Percentiles rank a stretch among this genome's conserved stretches.
Evolutionary conservation across 2,113 vertebrate species (phyloP).

Genomic region (Nipponia nippon): DNA sequence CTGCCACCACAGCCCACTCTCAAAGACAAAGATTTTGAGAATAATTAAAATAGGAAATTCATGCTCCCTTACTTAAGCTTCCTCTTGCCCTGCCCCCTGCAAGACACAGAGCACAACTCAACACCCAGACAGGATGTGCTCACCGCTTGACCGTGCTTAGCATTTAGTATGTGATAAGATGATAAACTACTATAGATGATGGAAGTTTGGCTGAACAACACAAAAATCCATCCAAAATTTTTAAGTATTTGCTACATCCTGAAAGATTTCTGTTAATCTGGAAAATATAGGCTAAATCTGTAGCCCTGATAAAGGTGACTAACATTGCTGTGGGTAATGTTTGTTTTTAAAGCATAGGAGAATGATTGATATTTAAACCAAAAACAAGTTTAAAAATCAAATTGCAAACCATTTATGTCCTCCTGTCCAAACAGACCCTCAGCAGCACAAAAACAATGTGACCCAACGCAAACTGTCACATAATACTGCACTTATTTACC

Average conservation of each 20-base stretch:
- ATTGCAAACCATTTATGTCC: not conserved
- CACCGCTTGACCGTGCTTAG: not conserved
- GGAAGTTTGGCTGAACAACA: not conserved
- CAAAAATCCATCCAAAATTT: not conserved
- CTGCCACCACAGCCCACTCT: not conserved
- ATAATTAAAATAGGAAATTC: not conserved
- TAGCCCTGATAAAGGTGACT: not conserved
- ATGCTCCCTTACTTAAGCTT: not conserved
- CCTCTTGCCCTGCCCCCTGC: not conserved
- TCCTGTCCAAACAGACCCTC: not conserved
- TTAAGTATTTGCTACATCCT: not conserved
- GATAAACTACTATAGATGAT: not conserved
- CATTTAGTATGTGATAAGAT: not conserved
- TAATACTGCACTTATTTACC: not conserved
- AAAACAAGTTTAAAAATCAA: conserved; percentile 11
- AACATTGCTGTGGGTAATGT: not conserved
- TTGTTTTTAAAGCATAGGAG: not conserved
- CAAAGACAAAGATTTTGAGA: not conserved
- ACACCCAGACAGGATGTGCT: not conserved
- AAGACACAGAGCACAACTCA: not conserved
- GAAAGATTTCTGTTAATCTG: not conserved
- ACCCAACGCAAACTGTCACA: not conserved
- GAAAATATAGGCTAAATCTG: not conserved
- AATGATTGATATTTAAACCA: not conserved
- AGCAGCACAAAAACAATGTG: not conserved